Conservation (phyloP, 2,797 vertebrate genomes). For the Avahi laniger region DNA sequence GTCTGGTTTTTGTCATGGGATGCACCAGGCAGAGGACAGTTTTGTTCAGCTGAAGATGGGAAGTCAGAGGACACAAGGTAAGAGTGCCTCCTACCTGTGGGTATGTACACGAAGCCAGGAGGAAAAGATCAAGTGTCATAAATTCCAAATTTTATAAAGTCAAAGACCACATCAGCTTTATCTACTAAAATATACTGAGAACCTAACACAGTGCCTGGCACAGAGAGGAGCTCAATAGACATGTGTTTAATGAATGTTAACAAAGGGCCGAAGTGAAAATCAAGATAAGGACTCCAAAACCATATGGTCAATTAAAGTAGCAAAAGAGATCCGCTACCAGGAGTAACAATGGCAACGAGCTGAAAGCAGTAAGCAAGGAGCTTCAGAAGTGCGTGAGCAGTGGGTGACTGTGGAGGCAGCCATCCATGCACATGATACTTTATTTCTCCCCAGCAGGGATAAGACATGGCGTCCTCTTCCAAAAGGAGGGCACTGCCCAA, state of each 20-base stretch:
- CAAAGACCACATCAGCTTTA: neutral
- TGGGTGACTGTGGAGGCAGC: too few relatives aligned
- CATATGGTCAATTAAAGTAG: neutral
- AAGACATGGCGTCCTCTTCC: neutral
- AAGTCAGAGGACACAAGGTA: neutral
- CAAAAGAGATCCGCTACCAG: neutral
- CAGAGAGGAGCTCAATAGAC: neutral
- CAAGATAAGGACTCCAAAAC: neutral
- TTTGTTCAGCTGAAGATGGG: neutral
- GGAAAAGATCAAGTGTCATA: neutral
- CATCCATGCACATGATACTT: rapidly evolving
- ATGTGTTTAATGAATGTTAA: neutral
- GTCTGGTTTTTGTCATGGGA: neutral
- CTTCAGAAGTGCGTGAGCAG: neutral
- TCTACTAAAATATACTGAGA: neutral
- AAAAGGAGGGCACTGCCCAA: neutral
- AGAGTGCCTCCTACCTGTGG: neutral
- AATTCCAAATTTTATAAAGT: neutral
- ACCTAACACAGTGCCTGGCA: neutral
- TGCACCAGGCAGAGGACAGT: neutral
- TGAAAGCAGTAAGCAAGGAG: neutral
- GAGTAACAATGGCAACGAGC: neutral
- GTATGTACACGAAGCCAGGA: neutral
- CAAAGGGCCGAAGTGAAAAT: neutral
- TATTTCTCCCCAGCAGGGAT: neutral